Evolutionary conservation across 2,797 vertebrate genomes (phyloP).

Genomic region (Aldrovandia affinis): DNA sequence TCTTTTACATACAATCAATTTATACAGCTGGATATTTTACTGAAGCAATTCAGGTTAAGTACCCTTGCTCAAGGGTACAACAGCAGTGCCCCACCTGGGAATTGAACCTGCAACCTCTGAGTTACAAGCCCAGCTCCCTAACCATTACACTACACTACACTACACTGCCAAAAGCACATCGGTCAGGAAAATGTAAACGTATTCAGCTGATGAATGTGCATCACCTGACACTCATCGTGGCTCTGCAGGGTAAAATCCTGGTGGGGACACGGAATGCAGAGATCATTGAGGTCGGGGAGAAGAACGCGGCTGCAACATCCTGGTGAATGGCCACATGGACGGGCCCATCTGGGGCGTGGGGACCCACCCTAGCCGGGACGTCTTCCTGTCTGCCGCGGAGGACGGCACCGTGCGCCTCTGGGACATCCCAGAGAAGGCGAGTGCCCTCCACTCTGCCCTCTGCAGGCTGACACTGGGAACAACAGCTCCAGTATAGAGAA

Average conservation of each 20-base stretch:
- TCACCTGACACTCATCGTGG: not conserved
- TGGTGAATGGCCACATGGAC: conserved; percentile 93
- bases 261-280: conserved; percentile 94
- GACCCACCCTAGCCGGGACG: conserved; percentile 89
- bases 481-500: no score
- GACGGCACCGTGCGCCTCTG: conserved; percentile 95
- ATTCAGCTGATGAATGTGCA: not conserved
- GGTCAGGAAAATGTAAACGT: no score
- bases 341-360: conserved; percentile 93
- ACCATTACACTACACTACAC: no score
- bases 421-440: conserved; percentile 93
- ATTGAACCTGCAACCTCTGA: no score
- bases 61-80: no score
- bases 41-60: no score
- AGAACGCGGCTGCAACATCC: conserved; percentile 93
- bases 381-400: conserved; percentile 93
- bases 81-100: no score
- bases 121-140: no score
- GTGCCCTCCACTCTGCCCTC: conserved; percentile 27
- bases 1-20: no score
- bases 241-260: conserved; percentile 88
- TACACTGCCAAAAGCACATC: no score
- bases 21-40: no score
- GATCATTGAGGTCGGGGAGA: conserved; percentile 97
- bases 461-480: not conserved